A percentile compares a stretch with the other conserved stretches of the same genome.
Conservation (phyloP, 2,888 invertebrate genomes). For the Hydrotaea diabolus region DNA sequence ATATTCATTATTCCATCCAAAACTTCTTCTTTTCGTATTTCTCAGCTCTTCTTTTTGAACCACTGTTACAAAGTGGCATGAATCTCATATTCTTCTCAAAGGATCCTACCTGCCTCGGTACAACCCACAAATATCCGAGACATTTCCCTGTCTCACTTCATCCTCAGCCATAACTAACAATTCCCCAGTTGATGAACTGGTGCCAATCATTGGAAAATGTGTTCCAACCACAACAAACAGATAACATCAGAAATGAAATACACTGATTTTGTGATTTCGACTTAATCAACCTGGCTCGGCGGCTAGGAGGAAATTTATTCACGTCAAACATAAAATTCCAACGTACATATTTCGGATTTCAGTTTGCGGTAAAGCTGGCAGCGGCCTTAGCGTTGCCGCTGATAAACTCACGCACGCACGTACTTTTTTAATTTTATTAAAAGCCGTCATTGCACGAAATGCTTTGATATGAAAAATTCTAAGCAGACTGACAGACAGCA, state of each 20-base stretch:
- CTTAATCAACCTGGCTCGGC: background rate
- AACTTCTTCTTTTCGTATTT: no score
- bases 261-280: constrained; percentile 1
- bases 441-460: background rate
- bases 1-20: no score
- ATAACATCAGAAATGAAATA: background rate
- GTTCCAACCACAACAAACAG: background rate
- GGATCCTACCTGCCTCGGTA: no score
- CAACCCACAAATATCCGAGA: no score
- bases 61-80: no score
- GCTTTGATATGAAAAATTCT: background rate
- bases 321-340: background rate
- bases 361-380: background rate
- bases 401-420: background rate
- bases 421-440: constrained; percentile 27
- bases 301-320: no score
- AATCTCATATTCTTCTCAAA: no score
- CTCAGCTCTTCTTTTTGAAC: no score
- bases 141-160: no score
- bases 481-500: constrained; percentile 11
- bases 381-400: background rate
- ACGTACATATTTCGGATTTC: background rate
- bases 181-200: background rate
- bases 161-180: no score
- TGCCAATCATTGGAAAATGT: background rate